Percentiles rank a stretch among this genome's conserved stretches.
These are phyloP conservation scores for Sebastes reedi DNA, from an alignment of 2,797 vertebrate species.

Conservation along the genomic window DNA sequence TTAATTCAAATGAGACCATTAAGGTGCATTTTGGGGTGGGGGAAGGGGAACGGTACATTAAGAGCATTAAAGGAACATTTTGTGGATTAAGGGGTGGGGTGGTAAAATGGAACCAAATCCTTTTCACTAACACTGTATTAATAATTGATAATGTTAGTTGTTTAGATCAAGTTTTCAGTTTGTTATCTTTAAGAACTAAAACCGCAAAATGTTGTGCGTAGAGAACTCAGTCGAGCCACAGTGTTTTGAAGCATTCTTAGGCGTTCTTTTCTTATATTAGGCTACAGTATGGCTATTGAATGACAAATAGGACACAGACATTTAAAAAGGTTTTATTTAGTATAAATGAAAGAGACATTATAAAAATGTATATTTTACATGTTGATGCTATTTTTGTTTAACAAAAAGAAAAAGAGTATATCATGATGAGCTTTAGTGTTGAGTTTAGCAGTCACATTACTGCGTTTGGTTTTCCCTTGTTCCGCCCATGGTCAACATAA, in stretches of 20 bases:
- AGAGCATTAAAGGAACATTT: constrained; percentile 67
- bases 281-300: constrained; percentile 88
- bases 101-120: constrained; percentile 76
- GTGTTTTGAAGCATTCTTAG: constrained; percentile 87
- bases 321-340: constrained; percentile 91
- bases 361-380: constrained; percentile 93
- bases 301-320: constrained; percentile 88
- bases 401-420: constrained; percentile 85
- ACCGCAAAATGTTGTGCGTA: constrained; percentile 88
- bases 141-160: constrained; percentile 88
- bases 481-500: constrained; percentile 81
- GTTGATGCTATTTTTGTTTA: constrained; percentile 98
- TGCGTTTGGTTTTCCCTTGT: constrained; percentile 89
- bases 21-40: constrained; percentile 73
- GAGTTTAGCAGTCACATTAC: constrained; percentile 91
- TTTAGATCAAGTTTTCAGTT: constrained; percentile 92
- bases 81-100: constrained; percentile 49
- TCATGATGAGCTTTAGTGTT: constrained; percentile 90
- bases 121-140: constrained; percentile 89
- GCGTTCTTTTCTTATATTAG: constrained; percentile 90
- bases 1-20: constrained; percentile 81
- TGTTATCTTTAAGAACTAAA: constrained; percentile 92
- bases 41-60: constrained; percentile 40
- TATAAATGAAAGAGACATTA: constrained; percentile 93
- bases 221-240: constrained; percentile 86